Conservation (phyloP, 2,113 vertebrate genomes). For the Henicopernis longicauda region DNA sequence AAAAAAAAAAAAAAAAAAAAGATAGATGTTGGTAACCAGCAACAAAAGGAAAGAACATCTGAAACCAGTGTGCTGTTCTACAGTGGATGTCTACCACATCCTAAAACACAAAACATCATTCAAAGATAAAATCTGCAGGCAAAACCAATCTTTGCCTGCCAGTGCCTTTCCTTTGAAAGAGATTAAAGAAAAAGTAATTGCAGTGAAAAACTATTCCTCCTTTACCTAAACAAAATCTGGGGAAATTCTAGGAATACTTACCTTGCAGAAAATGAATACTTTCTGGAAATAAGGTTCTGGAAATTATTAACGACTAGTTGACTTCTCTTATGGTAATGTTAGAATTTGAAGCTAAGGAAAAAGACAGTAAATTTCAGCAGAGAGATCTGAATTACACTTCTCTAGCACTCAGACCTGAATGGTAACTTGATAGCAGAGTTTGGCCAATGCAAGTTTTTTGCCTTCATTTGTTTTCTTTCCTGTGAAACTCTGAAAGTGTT, state of each 20-base stretch:
- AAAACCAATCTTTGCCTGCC: too few relatives aligned
- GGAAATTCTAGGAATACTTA: not conserved
- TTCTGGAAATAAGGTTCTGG: not conserved
- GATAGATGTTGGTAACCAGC: not conserved
- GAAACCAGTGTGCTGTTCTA: not conserved
- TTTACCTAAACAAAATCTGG: not conserved
- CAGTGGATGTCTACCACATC: constrained; percentile 12
- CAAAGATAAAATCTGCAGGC: too few relatives aligned
- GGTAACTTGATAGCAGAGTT: not conserved
- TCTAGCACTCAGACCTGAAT: not conserved
- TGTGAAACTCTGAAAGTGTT: not conserved
- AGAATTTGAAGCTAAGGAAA: not conserved
- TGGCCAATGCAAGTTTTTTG: not conserved
- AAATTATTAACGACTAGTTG: not conserved
- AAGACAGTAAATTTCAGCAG: not conserved
- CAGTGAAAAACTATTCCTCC: not conserved
- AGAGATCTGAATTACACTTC: not conserved
- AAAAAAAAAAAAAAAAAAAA: not conserved
- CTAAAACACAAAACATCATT: not conserved
- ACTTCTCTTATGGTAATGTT: not conserved
- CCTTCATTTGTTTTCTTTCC: not conserved
- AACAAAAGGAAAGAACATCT: constrained; percentile 34
- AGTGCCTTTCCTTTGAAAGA: not conserved
- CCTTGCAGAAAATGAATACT: not conserved
- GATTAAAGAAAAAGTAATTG: not conserved